These are phyloP conservation scores for Zosterops borbonicus DNA, from an alignment of 2,113 vertebrate genomes.

Conservation along the genomic window DNA sequence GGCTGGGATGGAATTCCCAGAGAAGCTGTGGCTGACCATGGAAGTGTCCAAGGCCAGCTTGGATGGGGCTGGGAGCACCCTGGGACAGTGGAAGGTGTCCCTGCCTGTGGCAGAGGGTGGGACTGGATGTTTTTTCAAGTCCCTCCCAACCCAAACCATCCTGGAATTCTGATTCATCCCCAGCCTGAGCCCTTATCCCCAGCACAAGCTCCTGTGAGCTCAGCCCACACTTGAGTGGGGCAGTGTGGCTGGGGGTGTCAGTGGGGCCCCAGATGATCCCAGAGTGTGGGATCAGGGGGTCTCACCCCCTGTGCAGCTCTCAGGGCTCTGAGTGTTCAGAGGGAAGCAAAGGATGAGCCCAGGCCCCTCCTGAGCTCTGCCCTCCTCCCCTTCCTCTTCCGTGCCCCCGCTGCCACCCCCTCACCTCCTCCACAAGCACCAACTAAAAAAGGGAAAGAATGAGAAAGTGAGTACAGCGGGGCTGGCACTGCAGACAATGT, in stretches of 20 bases:
- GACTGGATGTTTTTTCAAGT: rapidly evolving
- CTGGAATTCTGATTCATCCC: not conserved
- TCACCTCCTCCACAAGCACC: constrained; percentile 48
- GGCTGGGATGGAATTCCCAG: not conserved
- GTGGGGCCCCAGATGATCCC: not conserved
- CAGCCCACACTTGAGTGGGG: not conserved
- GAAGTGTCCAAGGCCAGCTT: not conserved
- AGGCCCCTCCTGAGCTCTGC: not conserved
- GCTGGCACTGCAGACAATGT: constrained; percentile 91
- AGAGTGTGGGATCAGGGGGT: rapidly evolving
- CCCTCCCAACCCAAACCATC: not conserved
- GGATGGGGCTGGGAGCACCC: rapidly evolving
- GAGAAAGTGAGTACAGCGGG: constrained; percentile 77
- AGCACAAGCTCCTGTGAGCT: not conserved
- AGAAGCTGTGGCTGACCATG: not conserved
- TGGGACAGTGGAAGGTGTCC: not conserved
- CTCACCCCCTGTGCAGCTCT: not conserved
- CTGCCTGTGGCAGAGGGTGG: not conserved
- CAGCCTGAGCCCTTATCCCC: not conserved
- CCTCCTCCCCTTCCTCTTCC: not conserved
- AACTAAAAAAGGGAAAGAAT: constrained; percentile 66
- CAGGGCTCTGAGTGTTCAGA: rapidly evolving
- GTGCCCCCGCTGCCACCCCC: constrained; percentile 4
- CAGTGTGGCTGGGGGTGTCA: not conserved
- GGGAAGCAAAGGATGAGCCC: not conserved